Base-by-base conservation (phyloP, 1,140 invertebrate species). In the Heterodera schachtii region DNA sequence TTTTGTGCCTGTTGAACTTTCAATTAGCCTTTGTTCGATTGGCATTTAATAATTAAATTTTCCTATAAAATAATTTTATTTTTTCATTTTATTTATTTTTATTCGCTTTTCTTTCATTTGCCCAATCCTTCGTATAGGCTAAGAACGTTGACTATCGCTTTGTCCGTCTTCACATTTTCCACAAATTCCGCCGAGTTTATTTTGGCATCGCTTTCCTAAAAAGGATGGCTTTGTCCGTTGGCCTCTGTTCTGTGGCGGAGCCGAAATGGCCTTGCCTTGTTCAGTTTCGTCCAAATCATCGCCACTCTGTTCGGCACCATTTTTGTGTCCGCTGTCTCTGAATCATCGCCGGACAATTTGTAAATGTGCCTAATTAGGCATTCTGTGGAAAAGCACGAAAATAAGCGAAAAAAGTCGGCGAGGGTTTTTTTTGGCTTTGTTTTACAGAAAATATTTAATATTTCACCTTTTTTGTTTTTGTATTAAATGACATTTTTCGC, bases 281-380 rank as follows among this genome's bases (percentile, higher is more conserved):
- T 73, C 19, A 46, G 71, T 47, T 73, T 80, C n/a, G 70, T 21
- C 41, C 57, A 97, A 89, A 97, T 97, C 91, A 96, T 96, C 90
- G 97, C 95, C 49, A 97, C 95, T 88, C 95, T 93, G 87, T 96
- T 96, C 90, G 96, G 60, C 7, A 64, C 66, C 16, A 21, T 46
- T 47, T 70, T 95, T 95, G 87, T 89, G 75, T 90, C 88, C 3
- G 88, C 86, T 60, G 90, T 73, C 84, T 89, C 84, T 11, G 89
- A 84, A 79, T 86, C 85, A 64, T 82, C 83, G 31, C 89, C 88
- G 21, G 98, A 95, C 97, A 99, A 98, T 91, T 97, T 95, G 92
- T 98, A 98, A 89, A 98, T 99, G 80, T 96, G 95, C 90, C 97
- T 96, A 13, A 98, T 96, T 88, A 98, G 98, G 91, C 96, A 96